A percentile compares a stretch with the other conserved stretches of the same genome.
Conservation (phyloP, 2,113 vertebrate genomes). For the Tragelaphus strepsiceros region DNA sequence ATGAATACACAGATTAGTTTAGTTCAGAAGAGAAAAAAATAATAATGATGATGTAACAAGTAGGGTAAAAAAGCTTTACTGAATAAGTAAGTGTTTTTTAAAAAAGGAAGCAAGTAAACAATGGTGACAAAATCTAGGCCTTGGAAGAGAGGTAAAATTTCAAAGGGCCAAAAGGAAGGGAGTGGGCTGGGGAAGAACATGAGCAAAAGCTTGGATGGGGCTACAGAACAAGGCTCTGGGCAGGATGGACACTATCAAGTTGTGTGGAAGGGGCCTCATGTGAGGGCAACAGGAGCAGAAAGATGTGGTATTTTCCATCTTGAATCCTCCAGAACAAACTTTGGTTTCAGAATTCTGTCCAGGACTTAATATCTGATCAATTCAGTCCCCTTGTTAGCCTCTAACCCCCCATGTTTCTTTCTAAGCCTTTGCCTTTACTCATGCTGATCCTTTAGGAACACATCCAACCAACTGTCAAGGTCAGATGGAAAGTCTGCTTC, state of each 20-base stretch:
- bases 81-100: background rate
- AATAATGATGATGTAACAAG: background rate
- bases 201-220: accelerated
- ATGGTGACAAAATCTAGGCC: background rate
- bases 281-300: background rate
- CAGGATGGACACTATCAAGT: background rate
- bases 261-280: background rate
- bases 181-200: background rate
- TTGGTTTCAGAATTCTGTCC: background rate
- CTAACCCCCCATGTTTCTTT: background rate
- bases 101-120: background rate
- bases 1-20: background rate
- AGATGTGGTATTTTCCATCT: background rate
- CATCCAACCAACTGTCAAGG: background rate
- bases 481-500: background rate
- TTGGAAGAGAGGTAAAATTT: background rate
- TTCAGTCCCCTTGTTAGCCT: background rate
- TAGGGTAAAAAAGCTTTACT: background rate
- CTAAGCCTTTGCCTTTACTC: background rate
- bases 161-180: background rate
- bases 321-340: background rate
- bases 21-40: background rate
- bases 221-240: accelerated
- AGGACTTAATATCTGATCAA: background rate
- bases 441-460: background rate